Evolutionary conservation across 1,140 invertebrate species (phyloP), one percentile per base, ranked within the genome.

Genomic region (Dermatophagoides farinae): DNA sequence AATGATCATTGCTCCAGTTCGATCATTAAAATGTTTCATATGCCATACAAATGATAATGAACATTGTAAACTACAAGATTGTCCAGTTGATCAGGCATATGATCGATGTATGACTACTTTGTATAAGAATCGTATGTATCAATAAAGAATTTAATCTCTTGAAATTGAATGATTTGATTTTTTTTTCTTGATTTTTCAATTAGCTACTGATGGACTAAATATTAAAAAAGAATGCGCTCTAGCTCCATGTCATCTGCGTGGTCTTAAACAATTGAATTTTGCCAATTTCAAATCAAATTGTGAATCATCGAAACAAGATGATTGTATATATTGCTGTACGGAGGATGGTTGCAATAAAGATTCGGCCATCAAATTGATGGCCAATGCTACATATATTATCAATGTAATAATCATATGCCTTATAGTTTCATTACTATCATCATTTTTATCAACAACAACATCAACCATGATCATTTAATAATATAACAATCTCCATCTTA

Each of bases 141-240:
- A 61, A 6, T 40, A 25, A 37, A 20, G 4, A 18, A 31, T 43
- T 8, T 22, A 2, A 41, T 10, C 11, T 6, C 1, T 61, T 23
- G n/a, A n/a, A 1, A 10, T n/a, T n/a, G n/a, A 16, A 58, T 57
- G 10, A 62, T 22, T 61, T 14, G 40, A 61, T 61, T n/a, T n/a
- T 46, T 20, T 11, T 40, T 22, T 60, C 5, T 46, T 57, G 31
- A 31, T 31, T 60, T 68, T 57, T 23, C 41, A 53, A 71, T 57
- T 66, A 76, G 74, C 65, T 51, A 65, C 68, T 31, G 67, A 71
- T 50, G 71, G 71, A 31, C 71, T 70, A 52, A 61, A 63, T 11
- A 69, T 77, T 53, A 73, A 71, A 62, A 68, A 75, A 25, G 72
- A 73, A 66, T 78, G 76, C 64, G 76, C 74, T 14, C 64, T 78